Base-by-base conservation (phyloP, 2,888 invertebrate species). In the Apeira syringaria region DNA sequence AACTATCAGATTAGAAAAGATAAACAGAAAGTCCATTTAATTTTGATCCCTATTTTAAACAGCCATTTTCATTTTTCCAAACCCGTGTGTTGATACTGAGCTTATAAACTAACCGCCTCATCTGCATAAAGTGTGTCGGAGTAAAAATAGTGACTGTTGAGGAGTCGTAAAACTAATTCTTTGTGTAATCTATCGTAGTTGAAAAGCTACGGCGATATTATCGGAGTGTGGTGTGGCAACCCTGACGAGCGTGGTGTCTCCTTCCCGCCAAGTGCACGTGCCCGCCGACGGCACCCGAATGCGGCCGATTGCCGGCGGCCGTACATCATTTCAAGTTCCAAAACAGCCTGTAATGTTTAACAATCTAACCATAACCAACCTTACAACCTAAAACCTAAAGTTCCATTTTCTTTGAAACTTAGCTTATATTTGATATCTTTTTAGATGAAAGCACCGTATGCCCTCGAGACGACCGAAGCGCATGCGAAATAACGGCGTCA, bases 401-500 rank as follows among this genome's bases (percentile, higher is more conserved):
- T 42, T 29, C 0, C 42, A 35, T 50, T 56, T 67, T 1, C 1
- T 8, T 17, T 41, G 1, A 4, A 20, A 3, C 5, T 0, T 0
- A 1, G 2, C 2, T 2, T 1, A 4, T 4, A 61, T 33, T 47
- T 73, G 59, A 0, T 43, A 28, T 50, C 2, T 64, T 73, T 47
- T 36, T 12, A 3, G n/a, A 17, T 32, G 40, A 40, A 26, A 39
- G 37, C 28, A 61, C 56, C 47, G 60, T 65, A 74, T 75, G 78
- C 81, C 83, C 80, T 78, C 80, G 82, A 80, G 81, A 78, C 77
- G 73, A 72, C 74, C 72, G 70, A 64, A 71, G 83, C 84, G 84
- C 85, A 86, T 83, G 83, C 83, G 81, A 71, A 77, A 68, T 76
- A 47, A 61, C 46, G 53, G 43, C 55, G 68, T 65, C 52, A 56